phyloP scores from a whole-genome alignment of 2,797 vertebrate species.

The Gymnodraco acuticeps region DNA sequence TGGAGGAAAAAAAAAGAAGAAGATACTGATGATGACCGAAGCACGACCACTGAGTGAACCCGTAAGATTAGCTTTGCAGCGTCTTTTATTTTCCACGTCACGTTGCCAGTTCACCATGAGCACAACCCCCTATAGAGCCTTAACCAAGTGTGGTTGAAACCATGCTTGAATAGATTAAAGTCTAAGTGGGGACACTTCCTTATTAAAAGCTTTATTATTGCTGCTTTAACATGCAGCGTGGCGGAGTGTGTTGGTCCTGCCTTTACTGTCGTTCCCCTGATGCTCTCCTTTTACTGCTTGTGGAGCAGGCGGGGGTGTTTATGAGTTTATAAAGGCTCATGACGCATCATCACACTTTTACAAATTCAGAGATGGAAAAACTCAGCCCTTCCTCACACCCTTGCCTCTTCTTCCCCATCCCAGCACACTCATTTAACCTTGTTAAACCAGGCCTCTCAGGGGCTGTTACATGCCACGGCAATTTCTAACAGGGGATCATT shows the following conservation, averaged over 20 bases:
- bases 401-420: slow-evolving; percentile 47
- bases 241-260: slow-evolving; percentile 51
- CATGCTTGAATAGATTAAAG: slow-evolving; percentile 66
- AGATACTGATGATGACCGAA: slow-evolving; percentile 7
- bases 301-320: slow-evolving; percentile 68
- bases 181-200: slow-evolving; percentile 62
- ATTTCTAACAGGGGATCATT: slow-evolving; percentile 80
- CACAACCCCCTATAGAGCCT: slow-evolving; percentile 38
- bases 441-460: slow-evolving; percentile 75
- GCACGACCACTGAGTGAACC: slow-evolving; percentile 32
- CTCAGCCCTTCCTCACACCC: slow-evolving; percentile 18
- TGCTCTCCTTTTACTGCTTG: slow-evolving; percentile 67
- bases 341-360: slow-evolving; percentile 76
- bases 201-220: slow-evolving; percentile 68
- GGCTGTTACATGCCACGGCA: slow-evolving; percentile 80
- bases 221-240: slow-evolving; percentile 49
- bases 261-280: slow-evolving; percentile 62
- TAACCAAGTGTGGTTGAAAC: slow-evolving; percentile 58
- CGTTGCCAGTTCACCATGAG: slow-evolving; percentile 23
- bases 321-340: slow-evolving; percentile 75
- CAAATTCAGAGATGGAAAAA: slow-evolving; percentile 66
- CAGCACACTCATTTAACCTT: slow-evolving; percentile 79
- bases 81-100: slow-evolving; percentile 27
- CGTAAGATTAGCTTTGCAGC: slow-evolving; percentile 34
- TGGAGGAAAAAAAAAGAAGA: too few relatives aligned